A percentile compares a stretch with the other conserved stretches of the same genome.
These are phyloP conservation scores for Drosophila repletoides DNA, from an alignment of 1,140 invertebrate genomes.

Conservation along the genomic window DNA sequence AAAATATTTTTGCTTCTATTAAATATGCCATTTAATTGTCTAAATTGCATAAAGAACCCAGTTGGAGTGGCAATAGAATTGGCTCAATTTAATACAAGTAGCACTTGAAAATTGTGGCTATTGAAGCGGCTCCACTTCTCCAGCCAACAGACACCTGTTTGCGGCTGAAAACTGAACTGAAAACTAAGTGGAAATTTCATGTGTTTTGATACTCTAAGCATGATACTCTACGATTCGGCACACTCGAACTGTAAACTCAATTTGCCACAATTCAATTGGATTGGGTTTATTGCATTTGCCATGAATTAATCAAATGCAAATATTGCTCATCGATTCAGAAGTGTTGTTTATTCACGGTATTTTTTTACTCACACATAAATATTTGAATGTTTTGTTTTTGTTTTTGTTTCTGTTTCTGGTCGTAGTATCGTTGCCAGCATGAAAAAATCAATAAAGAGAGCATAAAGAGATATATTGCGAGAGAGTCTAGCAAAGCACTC, in stretches of 20 bases:
- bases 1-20: neutral
- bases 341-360: constrained; percentile 28
- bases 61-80: too few species aligned
- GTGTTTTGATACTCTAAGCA: too few species aligned
- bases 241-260: too few species aligned
- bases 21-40: neutral
- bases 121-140: neutral
- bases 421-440: constrained; percentile 47
- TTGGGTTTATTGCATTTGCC: constrained; percentile 1
- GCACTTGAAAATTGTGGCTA: neutral
- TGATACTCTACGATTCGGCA: too few species aligned
- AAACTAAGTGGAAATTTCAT: neutral
- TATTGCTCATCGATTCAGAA: neutral
- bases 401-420: too few species aligned
- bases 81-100: neutral
- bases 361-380: constrained; percentile 49
- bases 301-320: constrained; percentile 29
- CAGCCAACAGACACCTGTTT: constrained; percentile 2
- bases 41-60: neutral
- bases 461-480: constrained; percentile 1
- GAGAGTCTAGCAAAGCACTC: constrained; percentile 6
- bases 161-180: neutral
- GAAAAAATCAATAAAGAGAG: constrained; percentile 67
- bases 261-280: neutral
- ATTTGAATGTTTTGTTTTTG: constrained; percentile 15